Conservation (phyloP, 2,113 vertebrate species). For the Dascyllus trimaculatus region DNA sequence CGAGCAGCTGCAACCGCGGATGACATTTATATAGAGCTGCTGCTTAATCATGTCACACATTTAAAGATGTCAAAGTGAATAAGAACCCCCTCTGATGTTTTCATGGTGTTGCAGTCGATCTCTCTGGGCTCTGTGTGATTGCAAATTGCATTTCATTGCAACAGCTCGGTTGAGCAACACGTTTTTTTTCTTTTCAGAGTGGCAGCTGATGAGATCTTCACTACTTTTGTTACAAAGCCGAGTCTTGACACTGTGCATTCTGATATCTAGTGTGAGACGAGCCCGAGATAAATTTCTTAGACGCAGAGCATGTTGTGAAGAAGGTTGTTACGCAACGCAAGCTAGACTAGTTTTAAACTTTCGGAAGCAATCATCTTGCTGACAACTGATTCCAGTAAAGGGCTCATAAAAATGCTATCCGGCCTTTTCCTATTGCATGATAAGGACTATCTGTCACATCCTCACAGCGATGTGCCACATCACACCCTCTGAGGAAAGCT, state of each 20-base stretch:
- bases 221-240: constrained; percentile 57
- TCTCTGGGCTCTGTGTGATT: constrained; percentile 13
- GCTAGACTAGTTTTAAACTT: not conserved
- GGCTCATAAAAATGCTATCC: not conserved
- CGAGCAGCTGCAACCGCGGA: not conserved
- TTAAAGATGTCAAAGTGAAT: constrained; percentile 27
- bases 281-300: constrained; percentile 26
- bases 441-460: not conserved
- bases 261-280: constrained; percentile 57
- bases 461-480: constrained; percentile 8
- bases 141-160: constrained; percentile 64
- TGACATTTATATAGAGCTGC: constrained; percentile 1
- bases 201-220: constrained; percentile 46
- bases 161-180: constrained; percentile 65
- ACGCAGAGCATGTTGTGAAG: not conserved
- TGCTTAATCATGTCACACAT: constrained; percentile 24
- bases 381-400: constrained; percentile 18
- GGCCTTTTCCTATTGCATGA: not conserved
- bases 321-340: constrained; percentile 26
- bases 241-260: constrained; percentile 45
- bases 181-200: constrained; percentile 15
- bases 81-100: constrained; percentile 10
- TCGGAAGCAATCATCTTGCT: constrained; percentile 14
- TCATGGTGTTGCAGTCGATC: constrained; percentile 5
- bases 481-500: not conserved